phyloP scores from a whole-genome alignment of 2,797 vertebrate genomes.

The Pseudotriccus pelzelni region DNA sequence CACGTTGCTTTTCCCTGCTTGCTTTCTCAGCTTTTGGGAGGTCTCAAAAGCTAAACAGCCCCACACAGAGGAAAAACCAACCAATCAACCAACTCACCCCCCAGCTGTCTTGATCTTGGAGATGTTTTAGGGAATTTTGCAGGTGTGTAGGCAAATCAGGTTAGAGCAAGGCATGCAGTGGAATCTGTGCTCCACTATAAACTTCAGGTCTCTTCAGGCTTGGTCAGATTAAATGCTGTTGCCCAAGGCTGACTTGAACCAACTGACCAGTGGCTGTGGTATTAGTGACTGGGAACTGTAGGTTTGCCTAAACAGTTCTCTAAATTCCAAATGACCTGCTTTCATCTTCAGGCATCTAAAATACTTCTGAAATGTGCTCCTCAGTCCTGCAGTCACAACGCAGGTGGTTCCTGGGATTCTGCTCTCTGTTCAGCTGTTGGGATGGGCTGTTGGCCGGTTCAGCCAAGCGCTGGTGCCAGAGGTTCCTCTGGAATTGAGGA shows the following conservation, averaged over 20 bases:
- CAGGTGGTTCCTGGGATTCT: background rate
- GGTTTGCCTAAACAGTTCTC: background rate
- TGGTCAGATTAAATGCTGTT: background rate
- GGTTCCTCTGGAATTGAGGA: background rate
- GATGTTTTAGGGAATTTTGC: background rate
- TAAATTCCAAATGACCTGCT: background rate
- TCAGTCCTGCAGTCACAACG: background rate
- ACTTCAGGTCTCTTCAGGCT: background rate
- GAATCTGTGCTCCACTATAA: background rate
- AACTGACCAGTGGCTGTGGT: background rate
- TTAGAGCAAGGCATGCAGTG: background rate
- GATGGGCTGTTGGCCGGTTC: background rate
- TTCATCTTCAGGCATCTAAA: background rate
- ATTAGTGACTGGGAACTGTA: background rate
- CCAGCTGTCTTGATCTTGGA: background rate
- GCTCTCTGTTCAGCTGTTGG: background rate
- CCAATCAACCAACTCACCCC: fast-evolving
- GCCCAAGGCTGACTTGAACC: background rate
- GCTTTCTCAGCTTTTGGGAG: background rate
- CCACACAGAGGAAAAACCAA: fast-evolving
- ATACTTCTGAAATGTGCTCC: background rate
- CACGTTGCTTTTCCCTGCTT: background rate
- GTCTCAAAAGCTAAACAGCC: background rate
- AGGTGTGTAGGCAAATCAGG: background rate
- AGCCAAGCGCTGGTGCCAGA: fast-evolving